A percentile compares a stretch with the other conserved stretches of the same genome.
Conservation (phyloP, 2,113 vertebrate genomes). For the Pterophyllum scalare region DNA sequence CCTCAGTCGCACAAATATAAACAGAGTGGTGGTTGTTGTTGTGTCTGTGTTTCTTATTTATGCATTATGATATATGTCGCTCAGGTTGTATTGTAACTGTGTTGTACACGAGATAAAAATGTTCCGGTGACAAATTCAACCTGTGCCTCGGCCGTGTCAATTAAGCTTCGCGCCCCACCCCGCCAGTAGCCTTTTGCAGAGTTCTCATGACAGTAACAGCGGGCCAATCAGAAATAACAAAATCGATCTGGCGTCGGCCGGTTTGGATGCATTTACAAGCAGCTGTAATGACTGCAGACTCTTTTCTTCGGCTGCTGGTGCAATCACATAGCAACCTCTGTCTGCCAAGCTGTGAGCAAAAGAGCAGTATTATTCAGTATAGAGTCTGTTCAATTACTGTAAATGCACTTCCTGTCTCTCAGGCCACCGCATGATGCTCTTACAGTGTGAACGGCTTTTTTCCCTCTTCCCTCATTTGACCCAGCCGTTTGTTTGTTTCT, state of each 20-base stretch:
- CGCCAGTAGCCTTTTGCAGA: constrained; percentile 13
- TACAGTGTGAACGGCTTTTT: neutral
- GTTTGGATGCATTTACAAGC: constrained; percentile 73
- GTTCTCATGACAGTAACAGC: constrained; percentile 55
- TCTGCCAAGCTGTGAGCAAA: constrained; percentile 23
- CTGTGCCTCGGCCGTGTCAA: constrained; percentile 46
- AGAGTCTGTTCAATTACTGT: constrained; percentile 19
- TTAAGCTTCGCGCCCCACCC: constrained; percentile 26
- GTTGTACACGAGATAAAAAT: constrained; percentile 17
- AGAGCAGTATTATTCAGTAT: constrained; percentile 33
- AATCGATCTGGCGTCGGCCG: constrained; percentile 70
- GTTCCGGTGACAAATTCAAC: constrained; percentile 37
- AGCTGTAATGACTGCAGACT: constrained; percentile 69
- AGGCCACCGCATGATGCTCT: neutral
- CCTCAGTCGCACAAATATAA: constrained; percentile 12
- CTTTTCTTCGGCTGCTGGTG: constrained; percentile 61
- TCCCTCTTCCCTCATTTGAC: neutral
- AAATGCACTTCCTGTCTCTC: constrained; percentile 24
- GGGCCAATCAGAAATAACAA: constrained; percentile 72
- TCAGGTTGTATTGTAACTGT: neutral
- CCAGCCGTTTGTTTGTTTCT: neutral
- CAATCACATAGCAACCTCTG: constrained; percentile 55
- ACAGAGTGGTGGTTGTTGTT: neutral
- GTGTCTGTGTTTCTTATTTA: neutral
- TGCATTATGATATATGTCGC: neutral